phyloP scores from a whole-genome alignment of 2,797 vertebrate genomes.

The Lepilemur ruficaudatus region DNA sequence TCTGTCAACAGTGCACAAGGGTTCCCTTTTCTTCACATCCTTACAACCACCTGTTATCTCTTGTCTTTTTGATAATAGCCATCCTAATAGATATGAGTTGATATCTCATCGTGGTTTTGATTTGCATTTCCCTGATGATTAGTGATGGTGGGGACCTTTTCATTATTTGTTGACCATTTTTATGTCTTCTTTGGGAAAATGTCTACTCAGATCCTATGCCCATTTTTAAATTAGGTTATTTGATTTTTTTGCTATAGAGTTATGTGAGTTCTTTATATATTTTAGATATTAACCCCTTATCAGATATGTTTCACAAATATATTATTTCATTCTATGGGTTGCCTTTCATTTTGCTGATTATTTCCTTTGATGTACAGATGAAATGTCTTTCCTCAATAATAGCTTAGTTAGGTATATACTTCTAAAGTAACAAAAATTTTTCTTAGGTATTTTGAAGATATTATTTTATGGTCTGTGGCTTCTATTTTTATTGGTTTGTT shows the following conservation, averaged over 20 bases:
- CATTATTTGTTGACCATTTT: background rate
- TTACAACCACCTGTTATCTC: background rate
- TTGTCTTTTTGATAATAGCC: background rate
- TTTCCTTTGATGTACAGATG: background rate
- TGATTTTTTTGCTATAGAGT: background rate
- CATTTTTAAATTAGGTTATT: background rate
- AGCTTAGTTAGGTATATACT: background rate
- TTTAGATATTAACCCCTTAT: background rate
- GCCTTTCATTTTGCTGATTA: background rate
- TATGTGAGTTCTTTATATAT: background rate
- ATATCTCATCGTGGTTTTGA: background rate
- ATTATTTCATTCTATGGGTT: background rate
- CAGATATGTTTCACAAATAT: background rate
- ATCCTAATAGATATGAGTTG: background rate
- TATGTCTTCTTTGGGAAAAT: background rate
- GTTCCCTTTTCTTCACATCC: background rate
- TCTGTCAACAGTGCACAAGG: background rate
- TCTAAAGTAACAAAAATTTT: background rate
- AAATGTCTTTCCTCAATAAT: background rate
- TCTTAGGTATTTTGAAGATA: background rate
- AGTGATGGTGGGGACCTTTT: background rate
- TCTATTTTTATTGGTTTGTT: constrained; percentile 2
- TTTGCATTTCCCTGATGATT: background rate
- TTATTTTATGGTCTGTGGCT: background rate
- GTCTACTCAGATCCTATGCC: background rate